These are phyloP conservation scores for Ganaspis sp. DNA, from an alignment of 1,140 invertebrate genomes.

Conservation along the genomic window DNA sequence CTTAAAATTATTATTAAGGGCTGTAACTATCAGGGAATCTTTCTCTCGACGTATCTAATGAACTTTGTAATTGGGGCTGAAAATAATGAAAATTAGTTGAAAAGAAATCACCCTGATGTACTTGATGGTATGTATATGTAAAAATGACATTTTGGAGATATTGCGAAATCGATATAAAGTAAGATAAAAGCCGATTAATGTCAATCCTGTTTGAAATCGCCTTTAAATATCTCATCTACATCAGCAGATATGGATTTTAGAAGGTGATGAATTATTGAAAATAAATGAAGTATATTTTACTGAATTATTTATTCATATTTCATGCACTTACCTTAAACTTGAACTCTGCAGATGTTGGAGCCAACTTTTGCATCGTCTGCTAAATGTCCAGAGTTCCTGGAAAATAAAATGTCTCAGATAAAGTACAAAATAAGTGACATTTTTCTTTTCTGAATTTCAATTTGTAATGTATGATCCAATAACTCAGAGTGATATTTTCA, in stretches of 20 bases:
- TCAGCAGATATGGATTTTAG: background rate
- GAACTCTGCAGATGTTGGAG: background rate
- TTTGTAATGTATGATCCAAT: background rate
- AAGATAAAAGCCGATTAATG: background rate
- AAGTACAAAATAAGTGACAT: background rate
- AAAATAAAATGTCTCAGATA: background rate
- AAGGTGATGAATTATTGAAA: background rate
- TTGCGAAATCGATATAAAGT: background rate
- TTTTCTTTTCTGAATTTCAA: background rate
- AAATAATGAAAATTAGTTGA: too few relatives aligned
- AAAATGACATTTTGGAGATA: too few relatives aligned
- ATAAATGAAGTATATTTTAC: background rate
- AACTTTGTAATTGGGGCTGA: too few relatives aligned
- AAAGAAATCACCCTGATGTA: too few relatives aligned
- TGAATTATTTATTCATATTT: constrained; percentile 2
- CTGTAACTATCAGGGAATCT: too few relatives aligned
- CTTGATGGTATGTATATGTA: too few relatives aligned
- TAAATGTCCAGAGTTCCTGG: background rate
- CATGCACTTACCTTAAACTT: background rate
- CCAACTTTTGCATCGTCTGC: constrained; percentile 1
- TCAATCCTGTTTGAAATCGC: background rate
- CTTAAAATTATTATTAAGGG: too few relatives aligned
- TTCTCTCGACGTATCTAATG: too few relatives aligned
- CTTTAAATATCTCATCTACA: background rate
- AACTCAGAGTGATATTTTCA: too few relatives aligned